A percentile compares a stretch with the other conserved stretches of the same genome.
These are phyloP conservation scores for Holacanthella duospinosa DNA, from an alignment of 2,888 invertebrate genomes.

Conservation along the genomic window DNA sequence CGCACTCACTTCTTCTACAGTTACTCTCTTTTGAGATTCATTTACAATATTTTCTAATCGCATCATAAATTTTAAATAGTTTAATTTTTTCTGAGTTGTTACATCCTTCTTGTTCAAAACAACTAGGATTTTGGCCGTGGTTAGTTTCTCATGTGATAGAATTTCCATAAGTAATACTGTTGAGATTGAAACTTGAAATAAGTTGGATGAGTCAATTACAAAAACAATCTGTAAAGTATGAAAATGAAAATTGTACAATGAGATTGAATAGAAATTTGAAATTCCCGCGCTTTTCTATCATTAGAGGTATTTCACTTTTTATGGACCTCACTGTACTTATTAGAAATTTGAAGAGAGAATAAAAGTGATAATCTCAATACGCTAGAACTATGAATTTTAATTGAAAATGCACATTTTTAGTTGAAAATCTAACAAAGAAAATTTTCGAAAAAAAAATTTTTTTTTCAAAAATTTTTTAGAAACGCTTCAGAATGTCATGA, in stretches of 20 bases:
- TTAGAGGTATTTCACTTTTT: background rate
- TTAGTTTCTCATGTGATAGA: conserved; percentile 54
- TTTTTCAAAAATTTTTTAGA: too few species aligned
- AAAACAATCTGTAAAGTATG: conserved; percentile 56
- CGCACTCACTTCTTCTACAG: conserved; percentile 63
- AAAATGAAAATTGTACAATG: too few species aligned
- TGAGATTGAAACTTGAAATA: conserved; percentile 75
- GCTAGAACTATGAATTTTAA: too few species aligned
- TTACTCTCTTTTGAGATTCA: conserved; percentile 57
- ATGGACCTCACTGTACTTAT: too few species aligned
- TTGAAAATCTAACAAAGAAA: too few species aligned
- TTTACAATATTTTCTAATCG: conserved; percentile 59
- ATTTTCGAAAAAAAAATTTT: too few species aligned
- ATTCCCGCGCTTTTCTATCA: background rate
- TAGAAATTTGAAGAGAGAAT: too few species aligned
- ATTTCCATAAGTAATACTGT: conserved; percentile 68
- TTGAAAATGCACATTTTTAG: too few species aligned
- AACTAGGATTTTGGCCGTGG: conserved; percentile 50
- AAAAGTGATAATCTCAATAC: too few species aligned
- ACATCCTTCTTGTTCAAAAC: conserved; percentile 74
- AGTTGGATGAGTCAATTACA: conserved; percentile 71
- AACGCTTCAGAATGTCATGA: too few species aligned
- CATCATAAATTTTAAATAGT: conserved; percentile 71
- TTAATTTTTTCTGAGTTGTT: conserved; percentile 75
- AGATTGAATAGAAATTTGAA: background rate